Base-by-base conservation (phyloP, 1,140 invertebrate genomes). In the Melanaphis sacchari region DNA sequence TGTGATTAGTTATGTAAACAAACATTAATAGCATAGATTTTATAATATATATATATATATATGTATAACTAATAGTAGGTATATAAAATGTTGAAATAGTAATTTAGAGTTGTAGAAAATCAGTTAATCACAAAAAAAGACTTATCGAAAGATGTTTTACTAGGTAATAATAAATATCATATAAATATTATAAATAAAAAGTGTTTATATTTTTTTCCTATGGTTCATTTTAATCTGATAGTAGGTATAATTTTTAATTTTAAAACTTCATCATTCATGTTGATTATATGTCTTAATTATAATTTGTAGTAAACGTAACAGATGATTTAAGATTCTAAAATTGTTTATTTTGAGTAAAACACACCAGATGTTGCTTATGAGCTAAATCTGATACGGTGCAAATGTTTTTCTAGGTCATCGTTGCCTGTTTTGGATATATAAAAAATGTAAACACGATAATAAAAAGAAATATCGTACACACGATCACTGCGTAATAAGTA, bases 371-470 rank as follows among this genome's bases (percentile, higher is more conserved):
- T 85, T 85, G 40, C 41, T 40, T n/a, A 43, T 18, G 40, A n/a
- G 41, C 26, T 43, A 85, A 43, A 85, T n/a, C 40, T 31, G 84
- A 85, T 85, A 43, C 38, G 24, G 31, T n/a, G 26, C 41, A 40
- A 40, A 24, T 36, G 38, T 1, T 82, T 82, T 84, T 84, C 82
- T 84, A 85, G 84, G 84, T 85, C 84, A 46, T 18, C 84, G 26
- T 85, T 21, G 84, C 40, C 26, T 4, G 84, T 85, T 85, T 85
- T 85, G 40, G 84, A 85, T 41, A 43, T 31, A 31, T 43, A 85
- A 85, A 41, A 84, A 85, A 26, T 43, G 41, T 85, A 85, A 85
- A 85, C 84, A 85, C 41, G 26, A 85, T 85, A 41, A 85, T 85
- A 85, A 85, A 85, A 85, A 85, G 41, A 85, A 85, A 43, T 85